These are phyloP conservation scores for Bradypus variegatus DNA, from an alignment of 2,797 vertebrate genomes.

Conservation along the genomic window DNA sequence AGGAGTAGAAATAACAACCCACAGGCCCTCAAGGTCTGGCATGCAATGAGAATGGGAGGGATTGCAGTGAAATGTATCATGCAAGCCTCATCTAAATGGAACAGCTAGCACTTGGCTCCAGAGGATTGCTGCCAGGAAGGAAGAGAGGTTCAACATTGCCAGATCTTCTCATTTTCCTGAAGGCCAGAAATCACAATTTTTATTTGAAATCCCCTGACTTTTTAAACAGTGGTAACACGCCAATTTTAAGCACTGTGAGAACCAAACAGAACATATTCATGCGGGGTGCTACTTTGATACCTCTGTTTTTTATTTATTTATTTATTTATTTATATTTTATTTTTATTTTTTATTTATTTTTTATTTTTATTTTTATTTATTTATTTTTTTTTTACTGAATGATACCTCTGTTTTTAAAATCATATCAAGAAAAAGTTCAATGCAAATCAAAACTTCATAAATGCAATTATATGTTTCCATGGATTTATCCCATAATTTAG, in stretches of 20 bases:
- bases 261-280: background rate
- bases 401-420: too few species aligned
- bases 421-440: background rate
- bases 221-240: slow-evolving; percentile 22
- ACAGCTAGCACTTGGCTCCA: background rate
- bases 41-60: background rate
- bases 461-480: background rate
- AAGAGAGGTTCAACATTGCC: background rate
- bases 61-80: background rate
- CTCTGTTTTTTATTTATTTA: background rate
- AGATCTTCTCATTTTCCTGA: background rate
- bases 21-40: background rate
- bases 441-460: slow-evolving; percentile 25
- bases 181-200: slow-evolving; percentile 24
- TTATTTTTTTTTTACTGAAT: too few species aligned
- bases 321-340: too few species aligned
- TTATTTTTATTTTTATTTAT: too few species aligned
- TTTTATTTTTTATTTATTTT: too few species aligned
- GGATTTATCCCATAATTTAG: background rate
- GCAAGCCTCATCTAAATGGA: background rate
- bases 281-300: background rate
- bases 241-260: slow-evolving; percentile 7
- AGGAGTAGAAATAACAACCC: background rate
- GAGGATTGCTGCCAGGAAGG: background rate
- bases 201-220: background rate